A percentile compares a stretch with the other conserved stretches of the same genome.
Conservation (phyloP, 2,888 invertebrate genomes). For the Drosophila basisetae region DNA sequence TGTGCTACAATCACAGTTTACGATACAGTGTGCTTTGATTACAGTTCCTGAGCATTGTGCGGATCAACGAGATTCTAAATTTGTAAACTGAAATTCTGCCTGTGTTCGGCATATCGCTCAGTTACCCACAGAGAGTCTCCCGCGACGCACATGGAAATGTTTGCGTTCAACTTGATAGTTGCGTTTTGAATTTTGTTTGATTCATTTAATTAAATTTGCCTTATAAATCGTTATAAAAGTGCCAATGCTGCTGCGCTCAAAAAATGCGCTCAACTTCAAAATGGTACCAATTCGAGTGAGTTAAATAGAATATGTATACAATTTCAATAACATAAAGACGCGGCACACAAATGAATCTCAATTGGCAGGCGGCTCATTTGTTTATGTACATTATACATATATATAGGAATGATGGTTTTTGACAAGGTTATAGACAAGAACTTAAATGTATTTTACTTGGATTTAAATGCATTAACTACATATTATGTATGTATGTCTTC, state of each 20-base stretch:
- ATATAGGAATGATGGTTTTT: background rate
- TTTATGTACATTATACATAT: background rate
- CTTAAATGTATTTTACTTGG: background rate
- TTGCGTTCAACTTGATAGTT: conserved; percentile 6
- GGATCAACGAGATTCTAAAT: conserved; percentile 8
- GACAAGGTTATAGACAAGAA: conserved; percentile 23
- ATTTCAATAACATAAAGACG: conserved; percentile 7
- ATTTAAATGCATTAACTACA: conserved; percentile 4
- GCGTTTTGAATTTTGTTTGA: conserved; percentile 11
- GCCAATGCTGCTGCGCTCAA: conserved; percentile 29
- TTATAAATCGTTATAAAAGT: conserved; percentile 35
- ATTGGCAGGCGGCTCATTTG: conserved; percentile 22
- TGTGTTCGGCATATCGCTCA: conserved; percentile 26
- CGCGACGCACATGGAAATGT: conserved; percentile 40
- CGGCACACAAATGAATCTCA: conserved; percentile 31
- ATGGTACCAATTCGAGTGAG: conserved; percentile 55
- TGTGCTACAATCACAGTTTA: conserved; percentile 16
- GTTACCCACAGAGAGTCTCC: conserved; percentile 32
- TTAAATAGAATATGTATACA: background rate
- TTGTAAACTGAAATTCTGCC: conserved; percentile 7
- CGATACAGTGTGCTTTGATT: conserved; percentile 1
- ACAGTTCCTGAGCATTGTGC: conserved; percentile 8
- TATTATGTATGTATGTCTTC: too few species aligned
- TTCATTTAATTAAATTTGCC: conserved; percentile 22
- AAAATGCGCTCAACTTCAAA: conserved; percentile 28